A percentile compares a stretch with the other conserved stretches of the same genome.
Conservation (phyloP, 2,888 invertebrate genomes). For the Strigamia transsilvanica region DNA sequence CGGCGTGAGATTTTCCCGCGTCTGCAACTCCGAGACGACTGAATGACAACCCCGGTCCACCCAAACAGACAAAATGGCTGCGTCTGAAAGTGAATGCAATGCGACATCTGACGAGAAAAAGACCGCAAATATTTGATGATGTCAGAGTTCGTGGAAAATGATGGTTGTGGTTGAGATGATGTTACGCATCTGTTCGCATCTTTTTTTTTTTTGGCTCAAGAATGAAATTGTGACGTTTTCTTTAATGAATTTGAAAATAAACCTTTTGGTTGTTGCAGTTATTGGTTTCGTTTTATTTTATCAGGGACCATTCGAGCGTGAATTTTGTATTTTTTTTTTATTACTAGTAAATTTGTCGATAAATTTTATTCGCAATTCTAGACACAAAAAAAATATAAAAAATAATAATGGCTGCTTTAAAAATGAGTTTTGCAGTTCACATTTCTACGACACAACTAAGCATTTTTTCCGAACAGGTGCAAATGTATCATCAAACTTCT, state of each 20-base stretch:
- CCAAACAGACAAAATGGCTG: conserved; percentile 39
- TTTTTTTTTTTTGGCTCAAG: conserved; percentile 9
- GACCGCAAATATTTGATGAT: background rate
- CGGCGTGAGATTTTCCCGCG: conserved; percentile 49
- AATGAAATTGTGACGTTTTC: conserved; percentile 4
- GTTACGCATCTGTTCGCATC: background rate
- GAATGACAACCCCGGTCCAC: conserved; percentile 26
- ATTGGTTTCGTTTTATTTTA: background rate
- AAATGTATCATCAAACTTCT: background rate
- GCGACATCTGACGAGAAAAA: conserved; percentile 12
- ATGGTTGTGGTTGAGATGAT: background rate
- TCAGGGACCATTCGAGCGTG: background rate
- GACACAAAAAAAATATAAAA: background rate
- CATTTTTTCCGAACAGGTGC: background rate
- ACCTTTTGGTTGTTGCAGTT: background rate
- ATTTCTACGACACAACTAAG: background rate
- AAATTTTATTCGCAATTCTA: background rate
- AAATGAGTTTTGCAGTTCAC: background rate
- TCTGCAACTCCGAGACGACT: conserved; percentile 43
- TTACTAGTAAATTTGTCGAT: background rate
- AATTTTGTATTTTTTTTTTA: background rate
- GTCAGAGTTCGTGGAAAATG: background rate
- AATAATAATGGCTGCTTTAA: background rate
- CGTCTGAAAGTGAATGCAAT: background rate
- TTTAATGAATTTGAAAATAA: background rate